phyloP scores from a whole-genome alignment of 2,113 vertebrate species.

The Odontophorus gujanensis region DNA sequence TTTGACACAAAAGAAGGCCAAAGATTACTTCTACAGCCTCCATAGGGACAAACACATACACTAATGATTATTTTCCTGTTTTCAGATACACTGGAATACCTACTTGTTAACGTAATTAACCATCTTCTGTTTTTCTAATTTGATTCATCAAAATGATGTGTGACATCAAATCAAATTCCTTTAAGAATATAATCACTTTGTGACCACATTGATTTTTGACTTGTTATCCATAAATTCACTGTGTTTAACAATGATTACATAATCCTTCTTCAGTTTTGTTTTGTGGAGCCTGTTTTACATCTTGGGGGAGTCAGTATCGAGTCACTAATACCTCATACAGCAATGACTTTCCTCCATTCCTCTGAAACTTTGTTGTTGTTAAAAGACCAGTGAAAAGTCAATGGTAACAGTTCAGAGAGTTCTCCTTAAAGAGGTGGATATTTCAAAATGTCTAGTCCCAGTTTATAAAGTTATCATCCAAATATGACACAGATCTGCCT shows the following conservation, averaged over 20 bases:
- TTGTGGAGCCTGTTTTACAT: not conserved
- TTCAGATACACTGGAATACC: not conserved
- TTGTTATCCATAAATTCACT: not conserved
- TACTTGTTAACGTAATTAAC: not conserved
- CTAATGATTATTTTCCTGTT: not conserved
- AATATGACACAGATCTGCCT: not conserved
- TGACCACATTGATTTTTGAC: not conserved
- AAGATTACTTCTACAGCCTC: not conserved
- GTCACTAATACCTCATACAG: not conserved
- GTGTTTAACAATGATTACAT: not conserved
- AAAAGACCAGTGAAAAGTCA: not conserved
- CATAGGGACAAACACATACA: not conserved
- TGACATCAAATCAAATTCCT: not conserved
- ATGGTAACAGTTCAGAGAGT: not conserved
- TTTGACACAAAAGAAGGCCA: not conserved
- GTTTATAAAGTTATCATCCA: not conserved
- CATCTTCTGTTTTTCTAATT: not conserved
- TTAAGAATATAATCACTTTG: not conserved
- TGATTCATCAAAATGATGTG: not conserved
- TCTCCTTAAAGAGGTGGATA: not conserved
- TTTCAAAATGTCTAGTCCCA: not conserved
- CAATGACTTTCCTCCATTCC: not conserved
- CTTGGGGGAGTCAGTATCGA: not conserved
- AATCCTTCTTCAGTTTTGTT: not conserved
- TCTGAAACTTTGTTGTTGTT: not conserved